Evolutionary conservation across 2,888 invertebrate species (phyloP).

Genomic region (Oligia fasciuncula): DNA sequence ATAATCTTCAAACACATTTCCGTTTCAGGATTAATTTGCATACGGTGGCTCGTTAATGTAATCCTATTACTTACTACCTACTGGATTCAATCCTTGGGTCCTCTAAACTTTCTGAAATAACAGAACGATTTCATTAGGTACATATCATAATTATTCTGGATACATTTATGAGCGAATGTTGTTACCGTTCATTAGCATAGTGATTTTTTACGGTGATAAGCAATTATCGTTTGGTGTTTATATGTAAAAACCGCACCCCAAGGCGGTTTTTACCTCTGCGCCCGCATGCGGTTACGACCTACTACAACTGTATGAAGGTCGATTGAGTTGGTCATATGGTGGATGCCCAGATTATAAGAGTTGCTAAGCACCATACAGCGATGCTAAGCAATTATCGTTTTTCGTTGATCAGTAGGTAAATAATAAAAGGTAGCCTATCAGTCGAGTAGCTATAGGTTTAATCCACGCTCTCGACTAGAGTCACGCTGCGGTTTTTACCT

Average conservation of each 20-base stretch:
- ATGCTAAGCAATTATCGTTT: not conserved
- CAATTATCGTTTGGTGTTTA: not conserved
- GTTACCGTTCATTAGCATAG: no score
- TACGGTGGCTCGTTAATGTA: slow-evolving; percentile 20
- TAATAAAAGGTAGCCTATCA: not conserved
- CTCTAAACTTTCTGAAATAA: slow-evolving; percentile 3
- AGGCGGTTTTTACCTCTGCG: not conserved
- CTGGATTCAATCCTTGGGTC: not conserved
- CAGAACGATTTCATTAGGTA: slow-evolving; percentile 1
- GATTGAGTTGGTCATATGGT: not conserved
- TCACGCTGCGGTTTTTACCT: not conserved
- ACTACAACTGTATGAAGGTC: not conserved
- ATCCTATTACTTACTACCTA: slow-evolving; percentile 29
- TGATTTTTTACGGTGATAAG: not conserved
- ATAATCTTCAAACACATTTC: slow-evolving; percentile 16
- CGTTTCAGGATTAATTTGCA: slow-evolving; percentile 26
- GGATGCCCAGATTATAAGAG: not conserved
- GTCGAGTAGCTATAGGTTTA: not conserved
- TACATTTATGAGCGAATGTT: not conserved
- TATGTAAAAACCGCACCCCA: not conserved
- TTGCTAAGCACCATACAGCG: not conserved
- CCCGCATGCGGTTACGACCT: not conserved
- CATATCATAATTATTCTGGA: not conserved
- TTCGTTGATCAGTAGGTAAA: not conserved
- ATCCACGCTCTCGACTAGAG: not conserved